Conservation (phyloP, 2,113 vertebrate genomes). For the Origma solitaria region DNA sequence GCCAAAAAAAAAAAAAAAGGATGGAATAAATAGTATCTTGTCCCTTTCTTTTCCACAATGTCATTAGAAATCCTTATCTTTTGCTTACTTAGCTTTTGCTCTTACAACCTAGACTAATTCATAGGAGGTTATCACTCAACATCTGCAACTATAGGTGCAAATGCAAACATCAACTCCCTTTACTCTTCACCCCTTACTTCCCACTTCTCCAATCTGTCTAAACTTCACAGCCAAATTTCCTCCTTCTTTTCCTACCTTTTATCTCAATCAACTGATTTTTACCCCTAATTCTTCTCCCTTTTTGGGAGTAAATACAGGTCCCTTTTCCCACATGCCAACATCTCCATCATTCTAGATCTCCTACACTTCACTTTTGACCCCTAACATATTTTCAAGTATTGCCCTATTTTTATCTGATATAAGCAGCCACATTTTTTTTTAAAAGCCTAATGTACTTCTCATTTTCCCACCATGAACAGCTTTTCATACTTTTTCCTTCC, state of each 20-base stretch:
- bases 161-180: background rate
- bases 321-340: background rate
- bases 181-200: background rate
- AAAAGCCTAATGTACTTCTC: background rate
- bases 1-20: background rate
- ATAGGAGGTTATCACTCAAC: background rate
- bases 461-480: background rate
- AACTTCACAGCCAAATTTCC: background rate
- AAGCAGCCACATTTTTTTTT: background rate
- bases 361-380: background rate
- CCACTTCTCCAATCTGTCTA: background rate
- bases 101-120: background rate
- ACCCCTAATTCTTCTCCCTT: background rate
- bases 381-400: background rate
- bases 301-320: background rate
- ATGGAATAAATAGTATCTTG: background rate
- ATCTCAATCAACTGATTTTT: background rate
- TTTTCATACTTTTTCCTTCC: background rate
- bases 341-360: background rate
- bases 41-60: background rate
- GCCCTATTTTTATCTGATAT: background rate
- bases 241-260: background rate
- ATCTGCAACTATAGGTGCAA: background rate
- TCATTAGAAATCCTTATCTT: background rate
- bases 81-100: background rate